A percentile compares a stretch with the other conserved stretches of the same genome.
These are phyloP conservation scores for Ictalurus furcatus DNA, from an alignment of 2,113 vertebrate genomes.

Conservation along the genomic window DNA sequence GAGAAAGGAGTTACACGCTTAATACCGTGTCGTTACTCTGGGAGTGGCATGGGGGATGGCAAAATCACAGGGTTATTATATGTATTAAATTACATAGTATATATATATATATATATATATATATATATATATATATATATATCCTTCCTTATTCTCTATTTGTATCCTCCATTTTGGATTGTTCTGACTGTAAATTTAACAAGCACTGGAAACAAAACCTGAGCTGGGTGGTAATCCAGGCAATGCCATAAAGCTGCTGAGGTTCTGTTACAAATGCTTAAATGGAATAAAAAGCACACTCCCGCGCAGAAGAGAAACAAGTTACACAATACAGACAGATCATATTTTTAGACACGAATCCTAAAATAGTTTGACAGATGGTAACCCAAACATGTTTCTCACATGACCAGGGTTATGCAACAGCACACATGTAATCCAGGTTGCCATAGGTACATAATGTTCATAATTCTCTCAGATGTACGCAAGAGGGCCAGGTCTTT, in stretches of 20 bases:
- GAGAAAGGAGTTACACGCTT: not conserved
- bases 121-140: not conserved
- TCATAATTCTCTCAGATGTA: too few relatives aligned
- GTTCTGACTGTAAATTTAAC: not conserved
- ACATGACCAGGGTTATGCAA: constrained; percentile 7
- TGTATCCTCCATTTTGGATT: not conserved
- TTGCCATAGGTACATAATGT: not conserved
- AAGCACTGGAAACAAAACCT: not conserved
- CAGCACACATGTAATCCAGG: not conserved
- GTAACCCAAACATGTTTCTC: not conserved
- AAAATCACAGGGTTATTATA: not conserved
- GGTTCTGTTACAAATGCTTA: not conserved
- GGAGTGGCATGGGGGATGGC: not conserved
- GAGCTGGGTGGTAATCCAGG: not conserved
- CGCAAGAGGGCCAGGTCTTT: too few relatives aligned
- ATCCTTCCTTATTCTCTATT: not conserved
- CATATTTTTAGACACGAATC: not conserved
- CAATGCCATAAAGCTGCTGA: not conserved
- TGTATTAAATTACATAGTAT: not conserved
- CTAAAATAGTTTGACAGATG: not conserved
- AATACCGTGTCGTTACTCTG: not conserved
- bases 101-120: too few relatives aligned
- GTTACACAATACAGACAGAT: not conserved
- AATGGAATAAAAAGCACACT: not conserved
- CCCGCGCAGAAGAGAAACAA: not conserved